Base-by-base conservation (phyloP, 2,113 vertebrate genomes). In the Caretta caretta region DNA sequence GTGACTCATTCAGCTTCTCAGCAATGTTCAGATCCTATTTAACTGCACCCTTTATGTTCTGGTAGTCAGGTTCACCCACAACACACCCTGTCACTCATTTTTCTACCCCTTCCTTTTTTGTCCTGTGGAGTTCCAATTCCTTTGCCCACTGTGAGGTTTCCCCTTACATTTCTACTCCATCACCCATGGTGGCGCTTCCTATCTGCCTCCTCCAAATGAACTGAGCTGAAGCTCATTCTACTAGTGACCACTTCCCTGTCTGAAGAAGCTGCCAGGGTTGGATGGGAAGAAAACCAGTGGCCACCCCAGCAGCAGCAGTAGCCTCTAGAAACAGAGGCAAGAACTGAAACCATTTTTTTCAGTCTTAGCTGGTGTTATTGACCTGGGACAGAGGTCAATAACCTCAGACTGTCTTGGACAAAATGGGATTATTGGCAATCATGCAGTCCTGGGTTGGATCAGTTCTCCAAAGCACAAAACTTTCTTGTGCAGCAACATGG, bases 1-100 rank as follows among this genome's bases (percentile, higher is more conserved):
- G 29, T 62, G 31, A 62, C 25, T 56, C 49, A 35, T 48, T 80
- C 42, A 0, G 2, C 57, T 92, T 93, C 24, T 69, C 83, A 57
- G 75, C 81, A 87, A 53, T 22, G 83, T 16, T 2, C 22, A 1
- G 3, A 29, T n/a, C 20, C 29, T 59, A 59, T 93, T 87, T 86
- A 88, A 50, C 29, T 17, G 91, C 46, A 1, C 1, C 35, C 29
- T 56, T 84, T 12, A 83, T 35, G 53, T 38, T 86, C 51, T 48
- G 2, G 35, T 72, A 14, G 31, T 42, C 53, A 82, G 20, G 7
- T 49, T 16, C n/a, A 17, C n/a, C 65, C 85, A 72, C 9, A 65
- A 53, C 1, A 2, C 29, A 62, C 49, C 12, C 11, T 59, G 6
- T 4, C 13, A 22, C 1, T 6, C 0, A 0, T 35, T 75, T 83